Evolutionary conservation across 1,140 invertebrate genomes (phyloP).

Genomic region (Meteorus sp.): DNA sequence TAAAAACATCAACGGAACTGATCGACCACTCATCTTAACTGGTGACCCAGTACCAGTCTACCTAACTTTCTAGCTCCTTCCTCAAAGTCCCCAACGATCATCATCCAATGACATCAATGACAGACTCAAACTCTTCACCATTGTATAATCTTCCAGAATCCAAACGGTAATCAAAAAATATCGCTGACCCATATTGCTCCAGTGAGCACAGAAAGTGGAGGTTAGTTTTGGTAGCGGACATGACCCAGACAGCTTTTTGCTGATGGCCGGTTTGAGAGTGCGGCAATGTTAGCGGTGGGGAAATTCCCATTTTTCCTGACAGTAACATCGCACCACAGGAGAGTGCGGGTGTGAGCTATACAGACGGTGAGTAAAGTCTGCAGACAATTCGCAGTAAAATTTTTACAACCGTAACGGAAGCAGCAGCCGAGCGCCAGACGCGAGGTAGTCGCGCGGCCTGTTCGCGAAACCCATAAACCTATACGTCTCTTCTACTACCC

Average conservation of each 20-base stretch:
- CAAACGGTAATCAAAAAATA: constrained; percentile 23
- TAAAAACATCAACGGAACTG: no score
- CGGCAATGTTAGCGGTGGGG: constrained; percentile 2
- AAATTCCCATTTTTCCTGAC: constrained; percentile 41
- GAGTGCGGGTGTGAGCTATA: no score
- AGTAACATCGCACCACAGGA: constrained; percentile 28
- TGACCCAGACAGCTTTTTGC: constrained; percentile 56
- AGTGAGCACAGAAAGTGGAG: not conserved
- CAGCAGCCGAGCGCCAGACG: constrained; percentile 45
- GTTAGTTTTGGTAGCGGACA: constrained; percentile 14
- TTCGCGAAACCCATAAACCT: constrained; percentile 55
- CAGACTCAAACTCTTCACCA: no score
- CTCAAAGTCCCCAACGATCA: no score
- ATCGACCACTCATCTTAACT: no score
- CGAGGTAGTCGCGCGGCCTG: constrained; percentile 47
- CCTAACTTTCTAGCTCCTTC: no score
- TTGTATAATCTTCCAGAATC: no score
- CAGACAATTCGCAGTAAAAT: constrained; percentile 61
- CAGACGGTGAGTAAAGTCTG: constrained; percentile 41
- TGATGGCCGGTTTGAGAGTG: constrained; percentile 3
- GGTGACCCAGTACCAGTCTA: no score
- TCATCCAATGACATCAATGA: no score
- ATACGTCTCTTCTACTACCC: constrained; percentile 40
- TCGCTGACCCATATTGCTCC: constrained; percentile 39
- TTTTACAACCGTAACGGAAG: constrained; percentile 51